Conservation (phyloP, 2,888 invertebrate genomes). For the Dioctria linearis region DNA sequence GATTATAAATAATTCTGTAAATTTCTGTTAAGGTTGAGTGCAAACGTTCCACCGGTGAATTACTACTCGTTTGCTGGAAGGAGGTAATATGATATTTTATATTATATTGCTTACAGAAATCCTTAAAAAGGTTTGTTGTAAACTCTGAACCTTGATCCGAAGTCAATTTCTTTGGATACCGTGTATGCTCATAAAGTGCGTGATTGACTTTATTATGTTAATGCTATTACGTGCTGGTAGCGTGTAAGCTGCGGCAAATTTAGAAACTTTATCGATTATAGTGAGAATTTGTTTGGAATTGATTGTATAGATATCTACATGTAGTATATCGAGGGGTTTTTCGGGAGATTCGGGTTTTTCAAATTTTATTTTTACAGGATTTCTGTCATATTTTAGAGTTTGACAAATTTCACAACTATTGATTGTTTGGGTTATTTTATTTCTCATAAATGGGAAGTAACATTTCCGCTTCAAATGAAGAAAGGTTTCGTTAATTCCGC, state of each 20-base stretch:
- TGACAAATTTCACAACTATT: conserved; percentile 50
- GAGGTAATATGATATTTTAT: conserved; percentile 51
- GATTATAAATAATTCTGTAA: conserved; percentile 49
- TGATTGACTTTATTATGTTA: conserved; percentile 39
- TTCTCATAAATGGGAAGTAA: conserved; percentile 55
- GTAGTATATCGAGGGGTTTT: too few relatives aligned
- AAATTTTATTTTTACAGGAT: too few relatives aligned
- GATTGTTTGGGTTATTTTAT: conserved; percentile 53
- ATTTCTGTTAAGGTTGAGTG: conserved; percentile 57
- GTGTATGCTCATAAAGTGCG: conserved; percentile 46
- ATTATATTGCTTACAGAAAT: conserved; percentile 54
- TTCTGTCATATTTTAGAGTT: conserved; percentile 57
- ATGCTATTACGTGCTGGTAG: conserved; percentile 46
- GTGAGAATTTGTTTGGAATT: too few relatives aligned
- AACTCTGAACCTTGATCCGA: conserved; percentile 55
- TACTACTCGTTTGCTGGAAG: conserved; percentile 36
- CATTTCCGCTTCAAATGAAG: conserved; percentile 44
- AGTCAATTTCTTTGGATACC: conserved; percentile 44
- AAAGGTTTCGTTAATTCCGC: conserved; percentile 53
- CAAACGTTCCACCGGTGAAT: conserved; percentile 56
- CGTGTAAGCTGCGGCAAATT: too few relatives aligned
- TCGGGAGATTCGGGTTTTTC: too few relatives aligned
- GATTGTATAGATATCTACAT: too few relatives aligned
- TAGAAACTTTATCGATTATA: too few relatives aligned
- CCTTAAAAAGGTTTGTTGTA: conserved; percentile 55